These are phyloP conservation scores for Oophaga sylvatica DNA, from an alignment of 2,797 vertebrate species.

Conservation along the genomic window DNA sequence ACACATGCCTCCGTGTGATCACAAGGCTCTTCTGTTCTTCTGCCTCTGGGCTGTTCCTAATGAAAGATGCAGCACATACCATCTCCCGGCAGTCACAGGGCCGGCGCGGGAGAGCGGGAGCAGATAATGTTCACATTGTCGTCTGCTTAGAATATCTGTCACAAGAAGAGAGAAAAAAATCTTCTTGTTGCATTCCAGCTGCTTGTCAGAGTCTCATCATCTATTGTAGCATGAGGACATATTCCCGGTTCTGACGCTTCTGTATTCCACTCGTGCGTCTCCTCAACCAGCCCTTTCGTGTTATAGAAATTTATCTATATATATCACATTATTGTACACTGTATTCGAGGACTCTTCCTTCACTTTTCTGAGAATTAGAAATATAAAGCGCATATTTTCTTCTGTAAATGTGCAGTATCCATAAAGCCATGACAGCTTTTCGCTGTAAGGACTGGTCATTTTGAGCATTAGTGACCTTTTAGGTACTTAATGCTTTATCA, in stretches of 20 bases:
- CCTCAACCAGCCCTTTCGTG: neutral
- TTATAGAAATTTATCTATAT: neutral
- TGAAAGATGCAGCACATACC: conserved; percentile 42
- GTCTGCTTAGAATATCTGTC: conserved; percentile 2
- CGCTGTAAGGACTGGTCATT: neutral
- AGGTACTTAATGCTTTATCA: neutral
- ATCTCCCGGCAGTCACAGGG: conserved; percentile 38
- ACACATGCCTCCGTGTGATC: conserved; percentile 6
- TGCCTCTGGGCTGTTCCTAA: conserved; percentile 50
- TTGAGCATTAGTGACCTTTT: neutral
- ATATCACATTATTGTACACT: neutral
- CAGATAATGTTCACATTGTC: conserved; percentile 40
- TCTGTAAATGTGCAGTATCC: neutral
- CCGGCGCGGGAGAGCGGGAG: neutral
- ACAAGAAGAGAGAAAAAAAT: conserved; percentile 1
- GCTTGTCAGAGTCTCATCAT: conserved; percentile 19
- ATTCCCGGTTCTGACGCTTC: neutral
- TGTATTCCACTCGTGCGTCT: neutral
- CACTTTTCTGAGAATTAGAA: neutral
- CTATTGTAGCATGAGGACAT: neutral
- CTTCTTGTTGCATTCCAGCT: conserved; percentile 22
- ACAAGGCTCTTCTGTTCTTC: conserved; percentile 50
- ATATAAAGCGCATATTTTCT: neutral
- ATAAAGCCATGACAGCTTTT: neutral
- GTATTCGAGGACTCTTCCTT: neutral